Conservation (phyloP, 1,140 invertebrate species). For the Lineus longissimus region DNA sequence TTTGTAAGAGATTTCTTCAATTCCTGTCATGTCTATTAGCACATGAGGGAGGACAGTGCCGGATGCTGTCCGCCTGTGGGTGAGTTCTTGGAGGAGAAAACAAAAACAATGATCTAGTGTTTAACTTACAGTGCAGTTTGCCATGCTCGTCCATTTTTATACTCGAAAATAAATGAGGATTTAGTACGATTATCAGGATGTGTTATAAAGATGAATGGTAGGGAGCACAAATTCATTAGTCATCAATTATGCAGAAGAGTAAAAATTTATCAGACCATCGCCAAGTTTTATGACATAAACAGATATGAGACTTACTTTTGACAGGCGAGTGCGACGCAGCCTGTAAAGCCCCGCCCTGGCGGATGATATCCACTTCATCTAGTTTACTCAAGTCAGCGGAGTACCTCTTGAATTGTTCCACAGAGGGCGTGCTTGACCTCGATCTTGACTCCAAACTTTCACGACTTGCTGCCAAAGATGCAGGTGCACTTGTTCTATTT, state of each 20-base stretch:
- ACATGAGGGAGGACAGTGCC: neutral
- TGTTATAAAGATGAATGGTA: too few relatives aligned
- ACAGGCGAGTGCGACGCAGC: neutral
- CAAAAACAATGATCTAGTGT: too few relatives aligned
- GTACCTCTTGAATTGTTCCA: slow-evolving; percentile 28
- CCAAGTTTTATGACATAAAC: too few relatives aligned
- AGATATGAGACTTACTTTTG: neutral
- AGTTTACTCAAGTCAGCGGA: slow-evolving; percentile 33
- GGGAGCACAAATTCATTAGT: too few relatives aligned
- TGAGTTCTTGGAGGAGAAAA: slow-evolving; percentile 36
- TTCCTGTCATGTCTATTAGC: neutral
- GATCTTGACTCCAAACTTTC: slow-evolving; percentile 34
- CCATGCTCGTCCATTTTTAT: slow-evolving; percentile 28
- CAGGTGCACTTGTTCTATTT: slow-evolving; percentile 45
- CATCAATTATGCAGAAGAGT: too few relatives aligned
- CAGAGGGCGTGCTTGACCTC: slow-evolving; percentile 28
- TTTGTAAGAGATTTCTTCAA: neutral
- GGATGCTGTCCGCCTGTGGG: slow-evolving; percentile 28
- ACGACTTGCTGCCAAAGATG: slow-evolving; percentile 44
- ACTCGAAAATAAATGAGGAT: too few relatives aligned
- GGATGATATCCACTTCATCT: slow-evolving; percentile 58
- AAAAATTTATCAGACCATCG: too few relatives aligned
- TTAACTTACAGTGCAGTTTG: too few relatives aligned
- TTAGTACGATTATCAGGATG: too few relatives aligned
- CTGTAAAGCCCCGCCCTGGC: neutral